Base-by-base conservation (phyloP, 1,140 invertebrate genomes). In the Bacillus rossius region DNA sequence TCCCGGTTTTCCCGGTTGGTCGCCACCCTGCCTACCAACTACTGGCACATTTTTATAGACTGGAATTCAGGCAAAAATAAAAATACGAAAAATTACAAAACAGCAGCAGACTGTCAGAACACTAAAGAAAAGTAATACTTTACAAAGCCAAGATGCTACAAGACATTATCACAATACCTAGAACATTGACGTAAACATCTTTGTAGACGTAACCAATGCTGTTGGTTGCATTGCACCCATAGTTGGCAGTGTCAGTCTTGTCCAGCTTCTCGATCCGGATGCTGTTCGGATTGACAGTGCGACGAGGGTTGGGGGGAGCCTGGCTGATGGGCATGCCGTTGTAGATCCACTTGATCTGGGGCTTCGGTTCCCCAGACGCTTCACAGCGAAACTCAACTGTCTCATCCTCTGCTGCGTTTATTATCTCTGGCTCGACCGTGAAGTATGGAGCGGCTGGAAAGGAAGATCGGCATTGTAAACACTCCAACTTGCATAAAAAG, bases 201-300 rank as follows among this genome's bases (percentile, higher is more conserved):
- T 94, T 94, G 77, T 96, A 99, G 13, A 98, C 92, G 75, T 99
- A 99, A 26, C 97, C 97, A 63, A 94, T 81, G n/a, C 88, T 89
- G 73, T 99, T 99, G 58, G 95, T 97, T 1, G 96, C 96, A 77
- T 99, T 99, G 75, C 97, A 99, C 47, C 98, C 96, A 69, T 97
- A 96, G 74, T 99, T 98, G 57, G 94, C 95, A 5, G 95, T 97
- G 73, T 99, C 98, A 40, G 82, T 81, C 72, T 94, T 95, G 16
- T 81, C 79, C 17, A 99, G 75, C 64, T 89, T 87, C 13, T 85
- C 81, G 60, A 99, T 92, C 2, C 85, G 81, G 41, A 99, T 91
- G 34, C 81, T 85, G 69, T 94, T 88, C 0, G 80, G 69, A 0
- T 77, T 77, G 2, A 65, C 73, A 61, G 70, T 77, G 56, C 81